phyloP scores from a whole-genome alignment of 2,888 invertebrate species.

The Volucella inanis region DNA sequence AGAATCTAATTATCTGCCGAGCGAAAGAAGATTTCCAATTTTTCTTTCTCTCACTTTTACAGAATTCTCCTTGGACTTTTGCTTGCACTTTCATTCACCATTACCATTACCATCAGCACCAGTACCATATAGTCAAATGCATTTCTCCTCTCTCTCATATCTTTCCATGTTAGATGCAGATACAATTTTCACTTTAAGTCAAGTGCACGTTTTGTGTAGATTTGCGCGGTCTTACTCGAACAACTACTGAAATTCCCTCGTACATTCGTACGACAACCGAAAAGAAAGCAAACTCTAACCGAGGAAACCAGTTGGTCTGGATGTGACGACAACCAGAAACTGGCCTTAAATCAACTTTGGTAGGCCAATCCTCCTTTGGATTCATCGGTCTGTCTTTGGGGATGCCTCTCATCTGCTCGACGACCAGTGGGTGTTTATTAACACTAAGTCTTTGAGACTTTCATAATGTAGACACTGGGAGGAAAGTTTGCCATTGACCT shows the following conservation, averaged over 20 bases:
- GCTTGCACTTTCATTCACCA: conserved; percentile 69
- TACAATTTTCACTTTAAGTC: conserved; percentile 67
- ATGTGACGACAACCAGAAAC: conserved; percentile 36
- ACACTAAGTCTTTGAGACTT: conserved; percentile 22
- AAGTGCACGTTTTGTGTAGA: conserved; percentile 15
- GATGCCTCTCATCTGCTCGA: conserved; percentile 15
- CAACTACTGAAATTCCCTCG: not conserved
- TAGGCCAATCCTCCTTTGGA: conserved; percentile 24
- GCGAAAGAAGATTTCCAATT: conserved; percentile 60
- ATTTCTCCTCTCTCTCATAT: conserved; percentile 36
- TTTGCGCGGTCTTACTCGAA: conserved; percentile 1
- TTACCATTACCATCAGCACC: too few relatives aligned
- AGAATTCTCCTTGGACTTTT: conserved; percentile 51
- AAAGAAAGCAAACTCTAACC: conserved; percentile 61
- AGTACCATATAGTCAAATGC: not conserved
- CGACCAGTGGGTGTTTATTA: conserved; percentile 30
- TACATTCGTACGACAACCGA: conserved; percentile 35
- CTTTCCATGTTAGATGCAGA: not conserved
- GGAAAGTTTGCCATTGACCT: conserved; percentile 71
- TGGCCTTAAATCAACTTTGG: conserved; percentile 52
- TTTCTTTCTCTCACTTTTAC: conserved; percentile 7
- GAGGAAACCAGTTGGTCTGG: conserved; percentile 28
- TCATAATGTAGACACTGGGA: conserved; percentile 30
- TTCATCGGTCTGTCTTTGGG: conserved; percentile 21
- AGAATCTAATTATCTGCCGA: conserved; percentile 49